Base-by-base conservation (phyloP, 2,888 invertebrate genomes). In the Lithosia quadra region DNA sequence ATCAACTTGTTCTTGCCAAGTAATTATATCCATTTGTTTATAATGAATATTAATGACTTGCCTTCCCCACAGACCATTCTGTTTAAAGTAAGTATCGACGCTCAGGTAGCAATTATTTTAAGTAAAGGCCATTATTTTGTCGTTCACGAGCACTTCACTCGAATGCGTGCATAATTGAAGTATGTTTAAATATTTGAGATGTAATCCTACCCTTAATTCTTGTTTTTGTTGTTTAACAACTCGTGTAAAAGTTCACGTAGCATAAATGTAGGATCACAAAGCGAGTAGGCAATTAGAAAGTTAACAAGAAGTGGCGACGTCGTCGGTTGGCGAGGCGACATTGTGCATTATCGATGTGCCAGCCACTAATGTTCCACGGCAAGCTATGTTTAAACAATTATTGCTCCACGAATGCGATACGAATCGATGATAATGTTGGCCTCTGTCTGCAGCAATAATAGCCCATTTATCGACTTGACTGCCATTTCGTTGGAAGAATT, bases 1-100 rank as follows among this genome's bases (percentile, higher is more conserved):
- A 87, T 85, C 88, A 84, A 91, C 92, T 92, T 86, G 91, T 91
- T 90, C 91, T 90, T 87, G 86, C 86, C 85, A 82, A 90, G 87
- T 93, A 92, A 94, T 94, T 93, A 93, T 92, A 93, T 90, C 91
- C 91, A 92, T 93, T 93, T 93, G 92, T 91, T 90, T 91, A 88
- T 92, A 92, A 93, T 93, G 91, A 93, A 92, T 91, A 92, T 91
- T 92, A 92, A 92, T 89, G 91, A 90, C 87, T 81, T 85, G 83
- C 87, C 88, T 87, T 85, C 85, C 83, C 85, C 84, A 77, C 86
- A 85, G 83, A 82, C 88, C 75, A 85, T 88, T 89, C 87, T 87
- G 88, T 90, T 89, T 88, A 88, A 88, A 88, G 86, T 86, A 88
- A 89, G 88, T 89, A 90, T 90, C 88, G 88, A 84, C 88, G 85